These are phyloP conservation scores for Gryon sp. DNA, from an alignment of 1,140 invertebrate genomes.

Conservation along the genomic window DNA sequence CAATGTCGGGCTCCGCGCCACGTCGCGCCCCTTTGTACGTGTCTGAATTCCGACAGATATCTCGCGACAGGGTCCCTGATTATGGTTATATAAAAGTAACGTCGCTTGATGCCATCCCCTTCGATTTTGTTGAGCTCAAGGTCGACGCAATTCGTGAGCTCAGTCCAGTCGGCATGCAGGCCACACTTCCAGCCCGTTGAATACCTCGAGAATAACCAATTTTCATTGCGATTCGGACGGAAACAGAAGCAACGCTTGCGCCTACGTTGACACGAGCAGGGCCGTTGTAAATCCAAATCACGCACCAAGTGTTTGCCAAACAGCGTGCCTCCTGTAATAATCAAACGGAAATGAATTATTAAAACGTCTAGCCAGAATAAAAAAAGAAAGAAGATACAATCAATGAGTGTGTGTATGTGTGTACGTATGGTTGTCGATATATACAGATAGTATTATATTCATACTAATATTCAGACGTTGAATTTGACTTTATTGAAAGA, in stretches of 20 bases:
- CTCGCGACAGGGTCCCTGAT: slow-evolving; percentile 94
- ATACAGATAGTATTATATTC: no score
- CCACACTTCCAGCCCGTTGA: slow-evolving; percentile 99
- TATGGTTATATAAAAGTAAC: slow-evolving; percentile 98
- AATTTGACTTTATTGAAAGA: no score
- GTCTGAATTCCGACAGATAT: slow-evolving; percentile 95
- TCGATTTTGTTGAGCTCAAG: slow-evolving; percentile 92
- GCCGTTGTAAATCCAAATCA: slow-evolving; percentile 93
- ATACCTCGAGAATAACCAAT: slow-evolving; percentile 99
- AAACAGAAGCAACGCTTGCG: slow-evolving; percentile 95
- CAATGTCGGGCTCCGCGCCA: slow-evolving; percentile 94
- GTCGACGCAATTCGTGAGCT: slow-evolving; percentile 94
- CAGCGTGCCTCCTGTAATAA: slow-evolving; percentile 88
- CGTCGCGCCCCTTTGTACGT: slow-evolving; percentile 98
- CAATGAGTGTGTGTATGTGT: no score
- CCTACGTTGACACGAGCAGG: slow-evolving; percentile 91
- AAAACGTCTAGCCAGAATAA: background rate
- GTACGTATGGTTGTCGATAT: no score
- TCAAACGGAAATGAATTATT: slow-evolving; percentile 56
- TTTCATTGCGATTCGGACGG: slow-evolving; percentile 92
- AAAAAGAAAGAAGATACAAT: no score
- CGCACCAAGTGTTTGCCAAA: slow-evolving; percentile 96
- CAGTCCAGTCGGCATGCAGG: slow-evolving; percentile 98
- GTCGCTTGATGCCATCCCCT: slow-evolving; percentile 86
- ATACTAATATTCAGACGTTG: no score